Evolutionary conservation across 2,888 invertebrate species (phyloP), one percentile per base, ranked within the genome.

Genomic region (Pristionchus exspectatus): DNA sequence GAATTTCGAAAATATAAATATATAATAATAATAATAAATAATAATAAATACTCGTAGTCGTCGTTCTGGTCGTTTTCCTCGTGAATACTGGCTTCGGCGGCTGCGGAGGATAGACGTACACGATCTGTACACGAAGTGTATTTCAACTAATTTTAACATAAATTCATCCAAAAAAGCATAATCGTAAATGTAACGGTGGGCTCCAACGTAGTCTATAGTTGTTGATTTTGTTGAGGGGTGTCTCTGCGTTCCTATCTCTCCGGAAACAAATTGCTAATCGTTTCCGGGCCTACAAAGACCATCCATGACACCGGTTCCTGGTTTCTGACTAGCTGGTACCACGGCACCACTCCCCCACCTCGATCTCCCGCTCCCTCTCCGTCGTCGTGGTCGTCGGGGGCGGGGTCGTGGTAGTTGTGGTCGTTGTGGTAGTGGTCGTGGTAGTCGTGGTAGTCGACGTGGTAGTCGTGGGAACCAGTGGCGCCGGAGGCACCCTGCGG

Each of bases 71-170:
- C 4, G 84, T 85, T 24, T 56, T 56, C 38, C 24, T 85, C 33
- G 84, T 59, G 59, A 85, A 85, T 10, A 85, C 84, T 2, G 30
- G 59, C 38, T 85, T 56, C 18, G 27, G 84, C 33, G 84, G 84
- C 24, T 85, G 84, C 5, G 84, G 84, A 16, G 84, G 84, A 33
- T 59, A 85, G 84, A 85, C 84, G 84, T 85, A 85, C 5, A 85
- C 84, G 24, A 85, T 85, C 84, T 85, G 33, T 0, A 84, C 30
- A 50, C 2, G 3, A 10, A 12, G 27, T 38, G 38, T 66, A 1
- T 9, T 66, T 66, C 54, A 54, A 54, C 54, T 38, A 5, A 38
- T 38, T 38, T 38, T 38, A 38, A 38, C 38, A 38, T 3, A 38
- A 3, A 38, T 38, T 38, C 38, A n/a, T 38, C 2, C 38, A 38